phyloP scores from a whole-genome alignment of 2,113 vertebrate genomes.

The Neotoma lepida region DNA sequence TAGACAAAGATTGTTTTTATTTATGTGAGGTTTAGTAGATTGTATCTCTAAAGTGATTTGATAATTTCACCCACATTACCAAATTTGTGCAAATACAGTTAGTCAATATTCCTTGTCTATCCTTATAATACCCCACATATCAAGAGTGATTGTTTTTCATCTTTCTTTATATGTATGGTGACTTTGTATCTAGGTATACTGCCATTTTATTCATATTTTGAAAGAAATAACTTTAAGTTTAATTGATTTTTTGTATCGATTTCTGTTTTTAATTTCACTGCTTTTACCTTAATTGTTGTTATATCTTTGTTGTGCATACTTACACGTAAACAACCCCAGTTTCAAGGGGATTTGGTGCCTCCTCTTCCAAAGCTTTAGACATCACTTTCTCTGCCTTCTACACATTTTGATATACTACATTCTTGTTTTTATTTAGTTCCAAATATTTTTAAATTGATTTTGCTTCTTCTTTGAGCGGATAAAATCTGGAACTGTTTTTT shows the following conservation, averaged over 20 bases:
- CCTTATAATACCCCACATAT: background rate
- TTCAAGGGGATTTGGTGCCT: background rate
- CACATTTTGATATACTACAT: background rate
- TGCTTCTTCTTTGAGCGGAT: background rate
- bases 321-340: background rate
- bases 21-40: background rate
- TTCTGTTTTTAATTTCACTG: conserved; percentile 8
- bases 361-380: conserved; percentile 11
- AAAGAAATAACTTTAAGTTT: background rate
- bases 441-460: conserved; percentile 1
- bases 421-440: background rate
- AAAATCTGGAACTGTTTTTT: background rate
- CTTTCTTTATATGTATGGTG: background rate
- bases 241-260: background rate
- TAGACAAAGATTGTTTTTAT: background rate
- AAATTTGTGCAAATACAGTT: background rate
- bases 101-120: background rate
- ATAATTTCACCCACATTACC: background rate
- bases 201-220: background rate
- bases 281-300: background rate
- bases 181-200: background rate
- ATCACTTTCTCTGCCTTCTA: background rate
- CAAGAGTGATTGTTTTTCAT: background rate
- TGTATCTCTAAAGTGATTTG: background rate
- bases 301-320: background rate